Conservation (phyloP, 2,888 invertebrate species). For the Mellilla xanthometata region DNA sequence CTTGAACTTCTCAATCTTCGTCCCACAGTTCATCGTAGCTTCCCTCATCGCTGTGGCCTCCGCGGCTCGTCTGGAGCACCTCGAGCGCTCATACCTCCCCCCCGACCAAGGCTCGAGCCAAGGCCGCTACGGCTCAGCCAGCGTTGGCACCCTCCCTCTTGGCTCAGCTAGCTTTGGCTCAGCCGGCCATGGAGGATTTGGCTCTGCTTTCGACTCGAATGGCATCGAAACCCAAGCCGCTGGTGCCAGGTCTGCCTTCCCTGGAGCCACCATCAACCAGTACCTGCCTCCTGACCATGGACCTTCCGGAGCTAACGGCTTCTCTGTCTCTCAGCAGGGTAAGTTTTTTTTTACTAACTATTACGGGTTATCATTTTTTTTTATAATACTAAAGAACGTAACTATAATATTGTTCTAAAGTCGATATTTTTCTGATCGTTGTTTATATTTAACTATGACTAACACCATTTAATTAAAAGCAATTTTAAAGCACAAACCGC, state of each 20-base stretch:
- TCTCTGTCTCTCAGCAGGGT: conserved; percentile 35
- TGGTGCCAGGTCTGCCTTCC: conserved; percentile 34
- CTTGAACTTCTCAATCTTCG: conserved; percentile 2
- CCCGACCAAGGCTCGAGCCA: conserved; percentile 44
- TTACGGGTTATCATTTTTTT: no score
- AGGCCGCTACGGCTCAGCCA: conserved; percentile 11
- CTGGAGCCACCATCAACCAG: conserved; percentile 62
- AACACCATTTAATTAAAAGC: no score
- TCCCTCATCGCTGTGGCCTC: conserved; percentile 59
- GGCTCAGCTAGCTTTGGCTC: neutral
- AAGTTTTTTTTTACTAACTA: conserved; percentile 1
- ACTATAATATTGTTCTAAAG: no score
- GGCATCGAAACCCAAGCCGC: conserved; percentile 24
- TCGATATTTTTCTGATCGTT: no score
- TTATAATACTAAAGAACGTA: no score
- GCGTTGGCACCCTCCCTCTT: conserved; percentile 11
- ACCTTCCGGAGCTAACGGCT: conserved; percentile 41
- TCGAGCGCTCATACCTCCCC: conserved; percentile 69
- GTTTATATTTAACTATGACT: no score
- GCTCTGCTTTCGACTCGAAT: conserved; percentile 24
- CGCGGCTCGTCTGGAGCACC: conserved; percentile 66
- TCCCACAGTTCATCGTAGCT: conserved; percentile 61
- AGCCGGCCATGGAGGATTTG: conserved; percentile 1
- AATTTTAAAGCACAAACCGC: no score
- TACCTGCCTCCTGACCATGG: conserved; percentile 68